phyloP scores from a whole-genome alignment of 2,888 invertebrate genomes.

The Chalcosyrphus nemorum region DNA sequence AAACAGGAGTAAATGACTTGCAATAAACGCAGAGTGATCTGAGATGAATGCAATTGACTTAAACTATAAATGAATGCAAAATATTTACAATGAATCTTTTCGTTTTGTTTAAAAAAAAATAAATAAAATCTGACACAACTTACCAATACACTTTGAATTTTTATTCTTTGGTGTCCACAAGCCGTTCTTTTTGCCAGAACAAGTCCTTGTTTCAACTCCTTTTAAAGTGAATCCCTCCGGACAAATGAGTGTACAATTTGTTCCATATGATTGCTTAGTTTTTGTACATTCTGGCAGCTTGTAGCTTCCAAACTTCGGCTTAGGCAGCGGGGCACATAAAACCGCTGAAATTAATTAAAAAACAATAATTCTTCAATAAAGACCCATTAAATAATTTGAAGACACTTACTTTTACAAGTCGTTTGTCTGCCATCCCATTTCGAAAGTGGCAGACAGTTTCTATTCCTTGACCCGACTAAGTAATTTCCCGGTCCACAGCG shows the following conservation, averaged over 20 bases:
- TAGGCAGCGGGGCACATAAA: slow-evolving; percentile 83
- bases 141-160: slow-evolving; percentile 82
- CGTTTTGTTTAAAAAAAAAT: too few relatives aligned
- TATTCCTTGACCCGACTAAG: slow-evolving; percentile 85
- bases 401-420: slow-evolving; percentile 85
- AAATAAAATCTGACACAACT: slow-evolving; percentile 74
- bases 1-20: too few relatives aligned
- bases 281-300: slow-evolving; percentile 83
- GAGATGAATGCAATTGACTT: too few relatives aligned
- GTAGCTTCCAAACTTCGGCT: slow-evolving; percentile 83
- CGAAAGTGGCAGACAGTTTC: slow-evolving; percentile 86
- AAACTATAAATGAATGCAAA: too few relatives aligned
- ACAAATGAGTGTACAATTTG: slow-evolving; percentile 84
- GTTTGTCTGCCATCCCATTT: slow-evolving; percentile 87
- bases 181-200: slow-evolving; percentile 83
- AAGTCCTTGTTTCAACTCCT: slow-evolving; percentile 83
- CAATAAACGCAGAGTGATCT: too few relatives aligned
- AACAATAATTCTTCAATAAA: too few relatives aligned
- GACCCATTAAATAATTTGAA: too few relatives aligned
- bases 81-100: too few relatives aligned
- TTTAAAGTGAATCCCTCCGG: slow-evolving; percentile 84
- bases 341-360: slow-evolving; percentile 77
- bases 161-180: slow-evolving; percentile 83
- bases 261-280: slow-evolving; percentile 84
- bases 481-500: slow-evolving; percentile 85